Percentiles rank a stretch among this genome's conserved stretches.
These are phyloP conservation scores for Borostomias antarcticus DNA, from an alignment of 2,797 vertebrate species.

Conservation along the genomic window DNA sequence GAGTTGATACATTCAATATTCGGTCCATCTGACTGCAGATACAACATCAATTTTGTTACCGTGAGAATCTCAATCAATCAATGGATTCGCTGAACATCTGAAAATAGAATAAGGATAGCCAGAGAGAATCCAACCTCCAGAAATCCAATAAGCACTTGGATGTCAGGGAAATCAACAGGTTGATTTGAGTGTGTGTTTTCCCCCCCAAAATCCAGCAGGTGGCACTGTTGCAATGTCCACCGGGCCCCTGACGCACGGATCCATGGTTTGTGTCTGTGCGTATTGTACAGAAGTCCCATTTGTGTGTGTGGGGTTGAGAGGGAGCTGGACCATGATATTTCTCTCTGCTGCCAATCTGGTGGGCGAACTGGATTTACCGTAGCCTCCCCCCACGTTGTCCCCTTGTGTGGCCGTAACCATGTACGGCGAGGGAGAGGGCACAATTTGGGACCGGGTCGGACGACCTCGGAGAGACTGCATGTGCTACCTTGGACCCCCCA, in stretches of 20 bases:
- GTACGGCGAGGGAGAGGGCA: slow-evolving; percentile 75
- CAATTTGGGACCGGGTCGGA: slow-evolving; percentile 76
- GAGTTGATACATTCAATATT: too few species aligned
- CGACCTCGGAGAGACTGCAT: slow-evolving; percentile 77
- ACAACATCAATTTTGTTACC: too few species aligned
- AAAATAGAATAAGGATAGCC: too few species aligned
- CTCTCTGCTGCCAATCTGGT: slow-evolving; percentile 25
- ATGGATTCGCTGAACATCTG: too few species aligned
- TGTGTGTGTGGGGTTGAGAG: slow-evolving; percentile 39
- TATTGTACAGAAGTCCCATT: slow-evolving; percentile 9
- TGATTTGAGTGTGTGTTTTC: background rate
- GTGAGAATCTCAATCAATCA: too few species aligned
- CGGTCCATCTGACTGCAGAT: too few species aligned
- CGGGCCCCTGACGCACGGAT: slow-evolving; percentile 1
- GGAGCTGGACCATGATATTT: slow-evolving; percentile 51
- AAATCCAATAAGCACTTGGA: background rate
- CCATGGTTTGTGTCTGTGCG: background rate
- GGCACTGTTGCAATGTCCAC: slow-evolving; percentile 55
- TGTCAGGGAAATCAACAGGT: background rate
- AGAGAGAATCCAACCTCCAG: too few species aligned
- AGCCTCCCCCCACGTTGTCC: background rate
- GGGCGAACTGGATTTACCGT: slow-evolving; percentile 44
- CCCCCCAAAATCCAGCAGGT: slow-evolving; percentile 53
- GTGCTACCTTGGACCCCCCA: slow-evolving; percentile 81
- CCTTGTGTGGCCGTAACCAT: slow-evolving; percentile 46